phyloP scores from a whole-genome alignment of 2,888 invertebrate species.

The Phaedon cochleariae region DNA sequence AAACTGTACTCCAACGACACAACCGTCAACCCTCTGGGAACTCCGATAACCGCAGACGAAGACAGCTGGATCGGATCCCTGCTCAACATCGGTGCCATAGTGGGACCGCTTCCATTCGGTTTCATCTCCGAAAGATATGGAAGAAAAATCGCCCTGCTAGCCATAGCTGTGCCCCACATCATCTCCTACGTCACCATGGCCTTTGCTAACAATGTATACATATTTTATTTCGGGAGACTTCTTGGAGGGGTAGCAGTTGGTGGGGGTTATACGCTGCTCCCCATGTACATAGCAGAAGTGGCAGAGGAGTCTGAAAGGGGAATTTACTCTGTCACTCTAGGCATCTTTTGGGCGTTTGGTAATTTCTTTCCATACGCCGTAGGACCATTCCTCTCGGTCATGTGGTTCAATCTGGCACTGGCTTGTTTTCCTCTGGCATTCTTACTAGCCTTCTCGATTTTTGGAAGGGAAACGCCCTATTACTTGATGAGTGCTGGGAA shows the following conservation, averaged over 20 bases:
- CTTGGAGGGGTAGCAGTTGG: conserved; percentile 73
- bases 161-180: conserved; percentile 53
- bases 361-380: conserved; percentile 73
- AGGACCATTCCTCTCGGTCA: conserved; percentile 76
- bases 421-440: conserved; percentile 64
- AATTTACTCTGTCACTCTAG: conserved; percentile 71
- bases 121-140: conserved; percentile 72
- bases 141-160: conserved; percentile 72
- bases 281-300: conserved; percentile 88
- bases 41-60: conserved; percentile 54
- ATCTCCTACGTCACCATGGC: conserved; percentile 45
- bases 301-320: conserved; percentile 80
- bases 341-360: conserved; percentile 75
- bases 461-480: conserved; percentile 75
- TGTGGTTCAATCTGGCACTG: conserved; percentile 65
- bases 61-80: conserved; percentile 65
- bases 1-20: conserved; percentile 47
- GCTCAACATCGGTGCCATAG: conserved; percentile 61
- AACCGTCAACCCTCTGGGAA: conserved; percentile 53
- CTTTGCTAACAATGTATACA: conserved; percentile 41
- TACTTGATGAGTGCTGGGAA: conserved; percentile 54
- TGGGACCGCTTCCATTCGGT: conserved; percentile 75
- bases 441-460: conserved; percentile 65
- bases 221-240: conserved; percentile 60
- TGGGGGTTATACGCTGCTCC: conserved; percentile 75